phyloP scores from a whole-genome alignment of 2,797 vertebrate species.

The Siniperca undulata region DNA sequence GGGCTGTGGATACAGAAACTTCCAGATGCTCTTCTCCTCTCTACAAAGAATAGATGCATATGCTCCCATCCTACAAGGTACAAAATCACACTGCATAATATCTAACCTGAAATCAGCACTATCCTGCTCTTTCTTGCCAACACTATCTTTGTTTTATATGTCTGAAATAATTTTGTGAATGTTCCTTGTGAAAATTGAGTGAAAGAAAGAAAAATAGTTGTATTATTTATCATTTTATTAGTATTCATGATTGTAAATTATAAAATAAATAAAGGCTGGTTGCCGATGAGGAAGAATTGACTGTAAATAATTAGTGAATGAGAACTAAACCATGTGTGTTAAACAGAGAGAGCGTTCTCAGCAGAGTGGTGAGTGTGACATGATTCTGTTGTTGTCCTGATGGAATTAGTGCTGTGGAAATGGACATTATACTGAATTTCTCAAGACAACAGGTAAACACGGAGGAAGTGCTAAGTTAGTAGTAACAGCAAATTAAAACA shows the following conservation, averaged over 20 bases:
- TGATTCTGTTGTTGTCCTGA: too few relatives aligned
- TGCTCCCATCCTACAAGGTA: conserved; percentile 86
- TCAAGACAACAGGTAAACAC: not conserved
- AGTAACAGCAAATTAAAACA: too few relatives aligned
- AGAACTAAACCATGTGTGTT: too few relatives aligned
- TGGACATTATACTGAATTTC: too few relatives aligned
- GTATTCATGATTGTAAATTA: not conserved
- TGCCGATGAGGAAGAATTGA: too few relatives aligned
- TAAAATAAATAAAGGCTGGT: not conserved
- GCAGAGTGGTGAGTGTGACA: too few relatives aligned
- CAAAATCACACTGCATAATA: not conserved
- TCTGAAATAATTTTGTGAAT: not conserved
- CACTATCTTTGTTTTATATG: not conserved
- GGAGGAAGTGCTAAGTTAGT: not conserved
- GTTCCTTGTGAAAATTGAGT: not conserved
- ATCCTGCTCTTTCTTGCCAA: not conserved
- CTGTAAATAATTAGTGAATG: not conserved
- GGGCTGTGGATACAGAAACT: conserved; percentile 97
- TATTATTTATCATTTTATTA: not conserved
- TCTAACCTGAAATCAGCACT: not conserved
- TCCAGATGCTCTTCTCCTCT: conserved; percentile 95
- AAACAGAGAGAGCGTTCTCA: too few relatives aligned
- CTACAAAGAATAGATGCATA: conserved; percentile 86
- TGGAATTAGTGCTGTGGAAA: too few relatives aligned
- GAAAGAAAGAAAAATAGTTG: not conserved